Conservation (phyloP, 2,797 vertebrate genomes). For the Manis javanica region DNA sequence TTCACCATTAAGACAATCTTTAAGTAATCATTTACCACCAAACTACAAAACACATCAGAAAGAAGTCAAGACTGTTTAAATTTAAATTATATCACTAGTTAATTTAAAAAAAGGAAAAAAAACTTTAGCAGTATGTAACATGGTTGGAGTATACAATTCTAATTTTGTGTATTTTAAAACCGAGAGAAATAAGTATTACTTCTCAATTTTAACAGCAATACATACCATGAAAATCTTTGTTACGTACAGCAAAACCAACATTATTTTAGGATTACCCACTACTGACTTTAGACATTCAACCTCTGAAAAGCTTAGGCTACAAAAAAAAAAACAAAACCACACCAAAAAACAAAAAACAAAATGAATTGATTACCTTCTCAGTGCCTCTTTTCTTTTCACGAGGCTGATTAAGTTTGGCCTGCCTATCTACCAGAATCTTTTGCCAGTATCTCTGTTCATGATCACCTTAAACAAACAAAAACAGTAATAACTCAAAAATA, state of each 20-base stretch:
- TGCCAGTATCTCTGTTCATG: constrained; percentile 98
- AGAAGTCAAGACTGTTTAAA: neutral
- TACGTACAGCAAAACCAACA: neutral
- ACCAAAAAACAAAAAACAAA: neutral
- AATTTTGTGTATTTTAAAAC: neutral
- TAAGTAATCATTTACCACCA: neutral
- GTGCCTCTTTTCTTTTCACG: constrained; percentile 97
- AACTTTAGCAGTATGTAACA: neutral
- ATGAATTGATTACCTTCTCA: constrained; percentile 91
- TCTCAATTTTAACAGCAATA: neutral
- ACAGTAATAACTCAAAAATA: neutral
- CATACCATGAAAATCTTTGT: neutral
- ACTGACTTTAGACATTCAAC: neutral
- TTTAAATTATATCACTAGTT: neutral
- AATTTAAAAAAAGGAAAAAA: neutral
- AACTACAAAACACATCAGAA: neutral
- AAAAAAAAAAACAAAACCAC: neutral
- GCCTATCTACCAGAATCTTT: constrained; percentile 98
- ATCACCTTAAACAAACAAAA: constrained; percentile 89
- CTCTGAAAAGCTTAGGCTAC: neutral
- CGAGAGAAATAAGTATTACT: neutral
- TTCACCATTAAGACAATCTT: constrained; percentile 26
- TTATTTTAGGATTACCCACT: neutral
- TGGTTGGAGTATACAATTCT: neutral
- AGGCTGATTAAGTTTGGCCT: constrained; percentile 97